phyloP scores from a whole-genome alignment of 2,113 vertebrate species.

The Pleuronectes platessa region DNA sequence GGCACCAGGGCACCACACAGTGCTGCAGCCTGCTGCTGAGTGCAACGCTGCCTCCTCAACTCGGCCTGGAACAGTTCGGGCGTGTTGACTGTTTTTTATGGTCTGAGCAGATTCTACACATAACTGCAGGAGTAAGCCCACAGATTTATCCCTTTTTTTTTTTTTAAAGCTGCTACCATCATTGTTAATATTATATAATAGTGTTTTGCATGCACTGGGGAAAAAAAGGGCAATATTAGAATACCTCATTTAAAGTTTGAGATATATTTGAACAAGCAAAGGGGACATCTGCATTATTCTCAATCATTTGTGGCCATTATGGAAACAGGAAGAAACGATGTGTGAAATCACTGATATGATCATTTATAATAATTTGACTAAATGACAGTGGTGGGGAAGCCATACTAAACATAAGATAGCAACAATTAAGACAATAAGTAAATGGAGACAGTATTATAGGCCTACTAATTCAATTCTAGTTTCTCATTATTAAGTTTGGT shows the following conservation, averaged over 20 bases:
- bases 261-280: slow-evolving; percentile 14
- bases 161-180: not conserved
- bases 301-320: slow-evolving; percentile 22
- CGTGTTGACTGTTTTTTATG: not conserved
- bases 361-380: slow-evolving; percentile 16
- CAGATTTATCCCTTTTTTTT: not conserved
- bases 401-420: slow-evolving; percentile 18
- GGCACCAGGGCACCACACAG: slow-evolving; percentile 67
- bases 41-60: slow-evolving; percentile 41
- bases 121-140: not conserved
- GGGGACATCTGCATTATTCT: not conserved
- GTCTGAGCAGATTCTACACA: not conserved
- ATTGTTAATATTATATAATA: slow-evolving; percentile 3
- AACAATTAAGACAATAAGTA: slow-evolving; percentile 38
- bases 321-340: slow-evolving; percentile 7
- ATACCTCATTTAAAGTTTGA: slow-evolving; percentile 33
- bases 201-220: slow-evolving; percentile 7
- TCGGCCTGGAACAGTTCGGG: slow-evolving; percentile 11
- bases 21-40: slow-evolving; percentile 66
- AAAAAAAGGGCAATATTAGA: not conserved
- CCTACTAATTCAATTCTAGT: slow-evolving; percentile 18
- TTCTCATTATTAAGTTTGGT: not conserved
- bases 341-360: slow-evolving; percentile 1
- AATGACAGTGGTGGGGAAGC: slow-evolving; percentile 36
- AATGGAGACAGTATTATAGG: slow-evolving; percentile 17